Evolutionary conservation across 2,888 invertebrate genomes (phyloP), one percentile per base, ranked within the genome.

Genomic region (Philhelius pedissequus): DNA sequence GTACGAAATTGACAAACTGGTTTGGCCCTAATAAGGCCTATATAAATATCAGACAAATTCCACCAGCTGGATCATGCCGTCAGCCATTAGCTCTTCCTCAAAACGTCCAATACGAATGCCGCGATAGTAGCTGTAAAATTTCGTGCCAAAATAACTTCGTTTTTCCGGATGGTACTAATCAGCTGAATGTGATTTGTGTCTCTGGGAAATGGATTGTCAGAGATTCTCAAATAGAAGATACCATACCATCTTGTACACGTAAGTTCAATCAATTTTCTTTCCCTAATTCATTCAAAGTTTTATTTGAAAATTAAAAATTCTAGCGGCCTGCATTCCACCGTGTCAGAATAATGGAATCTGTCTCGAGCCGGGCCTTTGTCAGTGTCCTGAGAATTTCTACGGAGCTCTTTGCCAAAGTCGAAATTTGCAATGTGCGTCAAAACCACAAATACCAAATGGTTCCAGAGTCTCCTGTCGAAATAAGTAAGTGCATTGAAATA

Each of bases 341-440:
- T 98, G 97, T 90, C 93, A 94, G 89, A 97, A 97, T 91, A 95
- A 94, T 69, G 97, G 97, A 0, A 94, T 95, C 62, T 98, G 97
- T 88, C 90, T 95, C 3, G 93, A 93, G 27, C 95, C 96, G 0
- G 95, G 96, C 89, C 92, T 94, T 0, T 98, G 97, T 88, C 91
- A 94, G 45, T 98, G 97, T 88, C 93, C 95, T 0, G 93, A 94
- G 58, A 94, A 94, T 89, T 97, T 92, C 91, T 93, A 93, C 50
- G 97, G 97, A 4, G 93, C 94, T 0, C 93, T 93, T 87, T 97
- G 97, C 89, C 95, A 97, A 92, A 94, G 94, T 86, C 94, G 95
- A 89, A 95, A 94, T 89, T 94, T 94, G 78, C 94, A 95, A 0
- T 96, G 96, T 88, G 91, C 95, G 13, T 93, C 94, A 79, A 93